Conservation (phyloP, 64 coral and sea anemone species). For the Anthopleura sola region DNA sequence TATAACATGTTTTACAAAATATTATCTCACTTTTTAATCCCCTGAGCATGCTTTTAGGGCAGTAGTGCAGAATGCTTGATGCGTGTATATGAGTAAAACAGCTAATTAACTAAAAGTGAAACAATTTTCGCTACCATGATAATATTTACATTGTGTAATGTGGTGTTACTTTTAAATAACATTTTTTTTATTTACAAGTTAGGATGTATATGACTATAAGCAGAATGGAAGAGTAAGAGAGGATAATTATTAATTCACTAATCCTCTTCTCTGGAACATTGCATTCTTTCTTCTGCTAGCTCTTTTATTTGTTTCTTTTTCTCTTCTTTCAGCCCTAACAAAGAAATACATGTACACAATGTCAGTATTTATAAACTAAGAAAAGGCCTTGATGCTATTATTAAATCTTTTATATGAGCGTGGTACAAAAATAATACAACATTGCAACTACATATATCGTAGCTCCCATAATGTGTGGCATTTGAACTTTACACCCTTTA, state of each 20-base stretch:
- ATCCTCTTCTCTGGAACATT: constrained; percentile 22
- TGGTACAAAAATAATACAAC: too few species aligned
- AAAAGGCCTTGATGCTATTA: too few species aligned
- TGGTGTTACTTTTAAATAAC: neutral
- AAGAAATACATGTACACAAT: neutral
- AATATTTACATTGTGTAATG: neutral
- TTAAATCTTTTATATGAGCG: too few species aligned
- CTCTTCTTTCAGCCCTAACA: constrained; percentile 25
- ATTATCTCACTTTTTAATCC: too few species aligned
- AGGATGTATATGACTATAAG: neutral
- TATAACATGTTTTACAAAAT: too few species aligned
- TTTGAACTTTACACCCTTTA: too few species aligned
- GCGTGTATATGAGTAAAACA: too few species aligned
- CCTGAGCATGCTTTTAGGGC: too few species aligned
- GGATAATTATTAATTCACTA: constrained; percentile 30
- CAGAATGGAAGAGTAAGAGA: neutral
- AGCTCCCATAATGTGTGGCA: too few species aligned
- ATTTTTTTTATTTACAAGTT: neutral
- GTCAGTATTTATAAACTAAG: too few species aligned
- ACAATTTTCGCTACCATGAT: neutral
- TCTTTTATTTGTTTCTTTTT: constrained; percentile 25
- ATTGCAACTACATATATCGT: too few species aligned
- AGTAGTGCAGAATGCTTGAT: too few species aligned
- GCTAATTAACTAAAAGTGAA: neutral
- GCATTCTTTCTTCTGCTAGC: constrained; percentile 29